These are phyloP conservation scores for Eptatretus burgeri DNA, from an alignment of 2,113 vertebrate species.

Conservation along the genomic window DNA sequence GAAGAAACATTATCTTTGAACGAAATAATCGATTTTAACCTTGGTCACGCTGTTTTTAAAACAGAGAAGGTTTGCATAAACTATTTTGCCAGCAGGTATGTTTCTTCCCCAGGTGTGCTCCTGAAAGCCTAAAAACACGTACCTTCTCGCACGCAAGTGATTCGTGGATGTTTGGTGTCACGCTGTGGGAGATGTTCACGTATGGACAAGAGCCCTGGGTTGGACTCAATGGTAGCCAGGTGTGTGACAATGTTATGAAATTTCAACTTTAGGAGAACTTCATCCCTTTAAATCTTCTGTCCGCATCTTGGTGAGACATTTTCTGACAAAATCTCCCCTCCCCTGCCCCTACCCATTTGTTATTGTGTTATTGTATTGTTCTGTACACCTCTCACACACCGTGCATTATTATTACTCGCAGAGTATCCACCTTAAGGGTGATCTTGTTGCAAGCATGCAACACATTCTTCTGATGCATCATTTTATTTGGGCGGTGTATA, in stretches of 20 bases:
- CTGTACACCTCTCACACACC: no score
- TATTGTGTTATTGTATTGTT: no score
- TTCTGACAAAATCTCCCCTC: no score
- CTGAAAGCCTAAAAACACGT: conserved; percentile 40
- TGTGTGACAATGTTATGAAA: conserved; percentile 10
- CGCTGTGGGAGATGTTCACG: conserved; percentile 62
- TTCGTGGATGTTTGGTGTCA: conserved; percentile 60
- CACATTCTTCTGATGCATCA: no score
- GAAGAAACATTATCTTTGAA: background rate
- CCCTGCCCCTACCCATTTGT: no score
- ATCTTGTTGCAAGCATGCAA: no score
- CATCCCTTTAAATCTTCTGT: no score
- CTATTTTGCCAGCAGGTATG: background rate
- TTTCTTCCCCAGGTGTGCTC: conserved; percentile 31
- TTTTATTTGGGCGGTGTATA: no score
- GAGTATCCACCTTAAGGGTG: no score
- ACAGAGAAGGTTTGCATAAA: background rate
- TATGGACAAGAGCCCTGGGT: conserved; percentile 54
- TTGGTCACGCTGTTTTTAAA: background rate
- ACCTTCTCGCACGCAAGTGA: conserved; percentile 44
- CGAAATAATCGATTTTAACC: background rate
- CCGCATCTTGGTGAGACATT: no score
- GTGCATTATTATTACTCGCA: no score
- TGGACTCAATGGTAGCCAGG: conserved; percentile 29
- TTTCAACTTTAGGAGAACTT: no score